Evolutionary conservation across 2,888 invertebrate genomes (phyloP), one percentile per base, ranked within the genome.

Genomic region (Beris chalybata): DNA sequence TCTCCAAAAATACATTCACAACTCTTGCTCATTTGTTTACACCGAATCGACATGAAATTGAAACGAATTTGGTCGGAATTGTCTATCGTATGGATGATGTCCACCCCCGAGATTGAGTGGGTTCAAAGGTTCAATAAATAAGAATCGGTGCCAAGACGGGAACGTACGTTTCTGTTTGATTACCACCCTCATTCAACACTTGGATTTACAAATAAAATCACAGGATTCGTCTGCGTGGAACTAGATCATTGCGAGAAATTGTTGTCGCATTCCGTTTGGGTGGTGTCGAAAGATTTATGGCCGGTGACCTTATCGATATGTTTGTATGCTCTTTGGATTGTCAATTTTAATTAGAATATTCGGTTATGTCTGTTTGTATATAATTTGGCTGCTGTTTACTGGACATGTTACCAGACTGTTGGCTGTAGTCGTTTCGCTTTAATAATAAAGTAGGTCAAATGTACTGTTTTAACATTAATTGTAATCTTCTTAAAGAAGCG

Each of bases 271-370:
- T 22, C 22, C 22, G 2, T 48, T 50, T 50, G 50, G 12, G 13
- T n/a, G 32, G 31, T 12, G n/a, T n/a, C 11, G 32, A n/a, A 43
- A 56, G 48, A 59, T 59, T 59, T 59, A 59, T 59, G 58, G 29
- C 11, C 43, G 56, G 12, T 4, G 47, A 31, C 22, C 47, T 31
- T 59, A 48, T 59, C 32, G 48, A 59, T 59, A 38, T 56, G 56
- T 56, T 56, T 56, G 56, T 43, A 6, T 43, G 43, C 38, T 15
- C 38, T 15, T 22, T 15, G 38, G 43, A 48, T 54, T 64, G 67
- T 59, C 67, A 67, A 54, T 64, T 65, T 65, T 54, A 67, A 67
- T 67, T 67, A 67, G 64, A 67, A 67, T 67, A 67, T 67, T 47
- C 32, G 55, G 11, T 64, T 65, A 30, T 54, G 13, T 22, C 4